Base-by-base conservation (phyloP, 1,140 invertebrate genomes). In the Drosophila truncata region DNA sequence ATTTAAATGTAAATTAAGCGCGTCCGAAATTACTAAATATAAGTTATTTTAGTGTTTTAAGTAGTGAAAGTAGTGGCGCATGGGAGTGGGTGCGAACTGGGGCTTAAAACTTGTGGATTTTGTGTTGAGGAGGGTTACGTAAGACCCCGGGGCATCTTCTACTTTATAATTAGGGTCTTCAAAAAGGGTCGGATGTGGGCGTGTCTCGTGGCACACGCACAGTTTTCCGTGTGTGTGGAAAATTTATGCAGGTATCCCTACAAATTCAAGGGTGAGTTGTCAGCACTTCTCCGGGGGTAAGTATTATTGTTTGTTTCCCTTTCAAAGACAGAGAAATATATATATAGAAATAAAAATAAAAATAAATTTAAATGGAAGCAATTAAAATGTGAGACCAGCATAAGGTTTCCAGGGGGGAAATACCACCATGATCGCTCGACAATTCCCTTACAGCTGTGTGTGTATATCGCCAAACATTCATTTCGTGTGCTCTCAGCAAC, bases 41-140 rank as follows among this genome's bases (percentile, higher is more conserved):
- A 85, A 90, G 85, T 90, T 90, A 84, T 90, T 83, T 88, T 57
- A 85, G 85, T 90, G 85, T 82, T 75, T 90, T 90, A 85, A 85
- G 65, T 65, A 88, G 85, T 90, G 86, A 88, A 88, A 90, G 85
- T 84, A 54, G 67, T 54, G 29, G 27, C 23, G 7, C 14, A 20
- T 42, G 41, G 44, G 49, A 80, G 80, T 88, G 84, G 80, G 84
- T 83, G 84, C 58, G 31, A 72, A 78, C 49, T 55, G 33, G 5
- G 50, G 58, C 41, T 74, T 64, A 42, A 33, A 18, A 27, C 13
- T 54, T n/a, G 31, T 35, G 50, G 29, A 20, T 10, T 42, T 50
- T 29, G 29, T 50, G 47, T 18, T 23, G 35, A 13, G 33, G n/a
- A 16, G 39, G 16, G 64, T 70, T 70, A 46, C 58, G 29, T 27